Evolutionary conservation across 1,140 invertebrate genomes (phyloP).

Genomic region (Sarcophaga bullata): DNA sequence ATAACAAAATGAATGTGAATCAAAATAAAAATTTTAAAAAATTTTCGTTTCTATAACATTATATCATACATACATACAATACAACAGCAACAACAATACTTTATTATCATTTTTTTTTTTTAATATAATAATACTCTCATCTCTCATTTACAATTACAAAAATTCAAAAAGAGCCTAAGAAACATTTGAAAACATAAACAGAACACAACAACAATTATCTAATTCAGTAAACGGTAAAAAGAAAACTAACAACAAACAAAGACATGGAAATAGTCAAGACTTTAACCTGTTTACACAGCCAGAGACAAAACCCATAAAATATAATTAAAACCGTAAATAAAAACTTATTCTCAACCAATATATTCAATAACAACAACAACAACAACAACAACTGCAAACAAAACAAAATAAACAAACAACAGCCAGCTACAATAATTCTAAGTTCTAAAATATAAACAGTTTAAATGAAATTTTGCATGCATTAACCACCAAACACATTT

Average conservation of each 20-base stretch:
- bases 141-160: too few species aligned
- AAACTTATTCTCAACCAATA: neutral
- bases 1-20: neutral
- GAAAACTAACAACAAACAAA: neutral
- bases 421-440: neutral
- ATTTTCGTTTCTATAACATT: neutral
- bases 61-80: too few species aligned
- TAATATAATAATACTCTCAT: neutral
- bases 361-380: neutral
- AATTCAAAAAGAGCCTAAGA: too few species aligned
- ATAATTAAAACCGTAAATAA: neutral
- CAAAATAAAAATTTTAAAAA: neutral
- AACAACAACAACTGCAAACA: neutral
- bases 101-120: neutral
- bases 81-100: too few species aligned
- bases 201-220: slow-evolving; percentile 36
- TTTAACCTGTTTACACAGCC: neutral
- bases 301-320: slow-evolving; percentile 20
- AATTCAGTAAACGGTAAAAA: neutral
- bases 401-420: too few species aligned
- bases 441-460: slow-evolving; percentile 6
- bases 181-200: slow-evolving; percentile 6
- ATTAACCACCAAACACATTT: neutral
- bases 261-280: slow-evolving; percentile 3
- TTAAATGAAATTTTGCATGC: neutral